Conservation (phyloP, 2,888 invertebrate species). For the Dryocosmus kuriphilus region DNA sequence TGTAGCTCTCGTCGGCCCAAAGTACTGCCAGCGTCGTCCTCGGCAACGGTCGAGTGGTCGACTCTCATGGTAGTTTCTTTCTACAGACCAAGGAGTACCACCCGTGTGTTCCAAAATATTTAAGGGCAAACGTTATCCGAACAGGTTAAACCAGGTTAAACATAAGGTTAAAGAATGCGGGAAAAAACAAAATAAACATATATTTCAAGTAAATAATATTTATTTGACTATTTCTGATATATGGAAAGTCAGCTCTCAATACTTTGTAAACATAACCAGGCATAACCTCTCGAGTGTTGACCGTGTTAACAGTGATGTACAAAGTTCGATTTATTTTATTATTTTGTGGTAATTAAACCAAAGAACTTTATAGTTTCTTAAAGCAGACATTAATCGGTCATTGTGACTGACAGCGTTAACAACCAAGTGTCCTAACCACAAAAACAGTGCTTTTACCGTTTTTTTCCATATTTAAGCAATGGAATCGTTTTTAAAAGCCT, state of each 20-base stretch:
- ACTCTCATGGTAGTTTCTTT: no score
- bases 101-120: no score
- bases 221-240: neutral
- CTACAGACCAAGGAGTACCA: no score
- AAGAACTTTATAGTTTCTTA: neutral
- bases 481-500: constrained; percentile 66
- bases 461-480: constrained; percentile 48
- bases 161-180: neutral
- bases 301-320: no score
- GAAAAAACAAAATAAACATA: neutral
- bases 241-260: neutral
- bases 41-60: no score
- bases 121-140: no score
- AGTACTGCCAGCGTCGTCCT: no score
- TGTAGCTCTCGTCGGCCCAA: no score
- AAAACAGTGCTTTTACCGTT: neutral
- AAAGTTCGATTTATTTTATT: neutral
- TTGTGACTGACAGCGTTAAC: neutral
- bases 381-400: neutral
- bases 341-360: neutral
- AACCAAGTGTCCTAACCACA: constrained; percentile 5
- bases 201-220: neutral
- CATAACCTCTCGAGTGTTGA: neutral
- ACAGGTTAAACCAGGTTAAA: no score
- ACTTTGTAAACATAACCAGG: neutral